Conservation (phyloP, 2,113 vertebrate species). For the Neogobius melanostomus region DNA sequence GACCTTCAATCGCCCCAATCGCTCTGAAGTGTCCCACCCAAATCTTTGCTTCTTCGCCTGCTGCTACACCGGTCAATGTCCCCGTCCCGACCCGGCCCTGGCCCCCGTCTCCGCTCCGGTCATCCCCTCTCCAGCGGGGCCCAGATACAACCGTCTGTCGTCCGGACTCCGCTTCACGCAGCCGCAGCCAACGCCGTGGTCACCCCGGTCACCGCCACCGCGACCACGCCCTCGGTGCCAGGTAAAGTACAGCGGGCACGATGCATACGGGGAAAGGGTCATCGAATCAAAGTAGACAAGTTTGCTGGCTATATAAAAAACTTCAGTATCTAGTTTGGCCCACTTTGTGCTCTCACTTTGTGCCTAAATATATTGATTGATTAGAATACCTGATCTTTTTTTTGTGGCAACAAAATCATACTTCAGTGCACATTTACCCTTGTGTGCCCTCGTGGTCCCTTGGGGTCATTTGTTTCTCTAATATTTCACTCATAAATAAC, state of each 20-base stretch:
- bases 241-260: slow-evolving; percentile 70
- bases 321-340: no score
- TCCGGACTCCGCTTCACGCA: slow-evolving; percentile 45
- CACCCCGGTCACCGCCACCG: slow-evolving; percentile 74
- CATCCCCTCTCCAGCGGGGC: slow-evolving; percentile 40
- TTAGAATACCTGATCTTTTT: no score
- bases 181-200: slow-evolving; percentile 59
- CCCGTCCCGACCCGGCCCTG: slow-evolving; percentile 42
- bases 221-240: slow-evolving; percentile 81
- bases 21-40: background rate
- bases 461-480: no score
- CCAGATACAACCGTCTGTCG: slow-evolving; percentile 43
- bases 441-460: no score
- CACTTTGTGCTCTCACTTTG: no score
- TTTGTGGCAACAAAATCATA: no score
- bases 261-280: no score
- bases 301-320: no score
- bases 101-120: slow-evolving; percentile 53
- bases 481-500: no score
- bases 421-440: no score
- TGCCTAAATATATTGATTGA: no score
- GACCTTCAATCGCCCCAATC: background rate
- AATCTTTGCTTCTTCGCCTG: slow-evolving; percentile 1
- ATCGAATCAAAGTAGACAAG: no score
- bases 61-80: slow-evolving; percentile 50